phyloP scores from a whole-genome alignment of 2,113 vertebrate species.

The Phalacrocorax pelagicus region DNA sequence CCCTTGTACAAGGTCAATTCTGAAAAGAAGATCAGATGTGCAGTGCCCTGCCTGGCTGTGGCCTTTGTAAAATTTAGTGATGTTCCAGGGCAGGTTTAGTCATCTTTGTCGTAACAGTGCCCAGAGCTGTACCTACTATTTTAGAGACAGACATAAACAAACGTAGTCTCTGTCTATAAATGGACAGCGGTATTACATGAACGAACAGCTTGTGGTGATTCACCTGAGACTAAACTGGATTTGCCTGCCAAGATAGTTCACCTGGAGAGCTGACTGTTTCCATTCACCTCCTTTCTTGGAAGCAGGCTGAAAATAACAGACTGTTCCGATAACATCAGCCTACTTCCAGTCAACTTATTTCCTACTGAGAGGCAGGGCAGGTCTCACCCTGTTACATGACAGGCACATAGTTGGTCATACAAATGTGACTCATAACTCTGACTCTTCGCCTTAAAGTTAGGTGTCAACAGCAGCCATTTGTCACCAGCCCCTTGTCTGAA shows the following conservation, averaged over 20 bases:
- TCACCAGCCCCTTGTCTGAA: background rate
- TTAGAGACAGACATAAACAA: slow-evolving; percentile 28
- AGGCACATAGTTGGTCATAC: background rate
- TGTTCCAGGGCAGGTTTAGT: slow-evolving; percentile 21
- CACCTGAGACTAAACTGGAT: slow-evolving; percentile 30
- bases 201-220: slow-evolving; percentile 21
- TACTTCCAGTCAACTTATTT: slow-evolving; percentile 24
- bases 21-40: background rate
- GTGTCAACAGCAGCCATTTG: background rate
- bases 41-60: background rate
- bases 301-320: slow-evolving; percentile 26
- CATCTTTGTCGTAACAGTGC: background rate
- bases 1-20: background rate
- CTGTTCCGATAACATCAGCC: slow-evolving; percentile 33
- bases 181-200: background rate
- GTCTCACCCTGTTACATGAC: background rate
- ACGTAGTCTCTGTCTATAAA: background rate
- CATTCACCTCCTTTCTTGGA: slow-evolving; percentile 49
- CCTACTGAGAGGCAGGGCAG: background rate
- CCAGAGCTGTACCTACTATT: background rate
- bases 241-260: slow-evolving; percentile 36
- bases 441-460: background rate
- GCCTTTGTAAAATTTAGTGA: background rate
- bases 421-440: slow-evolving; percentile 1
- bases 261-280: slow-evolving; percentile 23